Percentiles rank a stretch among this genome's conserved stretches.
phyloP scores from a whole-genome alignment of 2,888 invertebrate genomes.

The Latrodectus elegans region DNA sequence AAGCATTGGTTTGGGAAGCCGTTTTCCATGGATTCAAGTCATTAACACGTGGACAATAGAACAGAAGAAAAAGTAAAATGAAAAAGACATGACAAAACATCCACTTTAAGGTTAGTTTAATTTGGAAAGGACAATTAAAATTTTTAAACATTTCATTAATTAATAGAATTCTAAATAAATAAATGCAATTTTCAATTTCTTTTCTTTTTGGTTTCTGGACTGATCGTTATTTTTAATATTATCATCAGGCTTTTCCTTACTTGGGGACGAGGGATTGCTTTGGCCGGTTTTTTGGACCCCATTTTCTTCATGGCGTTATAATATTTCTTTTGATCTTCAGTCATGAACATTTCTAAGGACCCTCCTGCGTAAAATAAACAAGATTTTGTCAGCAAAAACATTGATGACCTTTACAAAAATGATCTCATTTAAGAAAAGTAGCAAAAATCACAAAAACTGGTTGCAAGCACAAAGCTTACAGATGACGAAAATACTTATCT shows the following conservation, averaged over 20 bases:
- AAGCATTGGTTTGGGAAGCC: too few species aligned
- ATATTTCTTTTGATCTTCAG: slow-evolving; percentile 99
- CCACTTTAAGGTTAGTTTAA: too few species aligned
- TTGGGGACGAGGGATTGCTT: slow-evolving; percentile 97
- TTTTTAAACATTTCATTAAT: too few species aligned
- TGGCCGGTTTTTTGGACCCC: slow-evolving; percentile 98
- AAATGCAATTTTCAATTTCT: too few species aligned
- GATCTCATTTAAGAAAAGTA: neutral
- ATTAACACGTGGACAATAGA: too few species aligned
- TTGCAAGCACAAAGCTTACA: neutral
- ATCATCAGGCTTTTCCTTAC: slow-evolving; percentile 79
- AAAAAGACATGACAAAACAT: too few species aligned
- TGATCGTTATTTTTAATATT: neutral
- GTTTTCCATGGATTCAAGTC: too few species aligned
- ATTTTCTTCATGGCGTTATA: slow-evolving; percentile 99
- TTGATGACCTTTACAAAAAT: too few species aligned
- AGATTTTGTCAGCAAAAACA: neutral
- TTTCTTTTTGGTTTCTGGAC: too few species aligned
- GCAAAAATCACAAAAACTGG: neutral
- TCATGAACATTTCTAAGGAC: slow-evolving; percentile 99
- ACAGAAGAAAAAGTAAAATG: too few species aligned
- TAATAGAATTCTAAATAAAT: too few species aligned
- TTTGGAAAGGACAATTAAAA: too few species aligned
- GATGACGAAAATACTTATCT: slow-evolving; percentile 75
- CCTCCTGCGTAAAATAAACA: slow-evolving; percentile 83